Conservation (phyloP, 2,113 vertebrate species). For the Pristiophorus japonicus region DNA sequence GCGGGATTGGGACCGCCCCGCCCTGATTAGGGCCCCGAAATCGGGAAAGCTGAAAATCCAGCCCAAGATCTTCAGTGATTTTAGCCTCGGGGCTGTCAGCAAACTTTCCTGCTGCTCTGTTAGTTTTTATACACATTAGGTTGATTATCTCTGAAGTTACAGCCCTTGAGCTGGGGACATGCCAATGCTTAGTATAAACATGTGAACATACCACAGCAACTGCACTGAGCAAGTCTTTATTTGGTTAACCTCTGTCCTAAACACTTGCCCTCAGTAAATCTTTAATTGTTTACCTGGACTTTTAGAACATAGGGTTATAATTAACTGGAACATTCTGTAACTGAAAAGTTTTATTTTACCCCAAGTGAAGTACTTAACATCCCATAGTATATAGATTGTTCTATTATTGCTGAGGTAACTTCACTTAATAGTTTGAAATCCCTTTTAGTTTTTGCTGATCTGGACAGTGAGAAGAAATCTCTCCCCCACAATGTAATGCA, state of each 20-base stretch:
- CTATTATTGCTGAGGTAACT: not conserved
- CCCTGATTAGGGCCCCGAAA: too few species aligned
- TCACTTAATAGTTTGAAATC: not conserved
- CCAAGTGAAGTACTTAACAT: not conserved
- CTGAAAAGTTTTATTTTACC: not conserved
- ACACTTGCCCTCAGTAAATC: not conserved
- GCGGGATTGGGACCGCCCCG: too few species aligned
- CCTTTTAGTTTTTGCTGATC: not conserved
- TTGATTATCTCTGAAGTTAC: not conserved
- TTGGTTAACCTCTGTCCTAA: not conserved
- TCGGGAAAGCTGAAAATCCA: too few species aligned
- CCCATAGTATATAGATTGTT: not conserved
- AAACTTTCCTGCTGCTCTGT: not conserved
- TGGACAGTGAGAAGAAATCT: not conserved
- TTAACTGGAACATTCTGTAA: not conserved
- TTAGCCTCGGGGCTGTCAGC: not conserved
- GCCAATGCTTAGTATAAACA: not conserved
- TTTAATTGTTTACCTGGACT: conserved; percentile 8
- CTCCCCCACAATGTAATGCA: not conserved
- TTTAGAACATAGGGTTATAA: not conserved
- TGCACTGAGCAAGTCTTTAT: not conserved
- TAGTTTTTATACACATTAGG: not conserved
- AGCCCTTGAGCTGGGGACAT: not conserved
- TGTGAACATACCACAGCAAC: not conserved
- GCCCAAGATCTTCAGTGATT: not conserved